Evolutionary conservation across 2,888 invertebrate species (phyloP).

Genomic region (Exephanes ischioxanthus): DNA sequence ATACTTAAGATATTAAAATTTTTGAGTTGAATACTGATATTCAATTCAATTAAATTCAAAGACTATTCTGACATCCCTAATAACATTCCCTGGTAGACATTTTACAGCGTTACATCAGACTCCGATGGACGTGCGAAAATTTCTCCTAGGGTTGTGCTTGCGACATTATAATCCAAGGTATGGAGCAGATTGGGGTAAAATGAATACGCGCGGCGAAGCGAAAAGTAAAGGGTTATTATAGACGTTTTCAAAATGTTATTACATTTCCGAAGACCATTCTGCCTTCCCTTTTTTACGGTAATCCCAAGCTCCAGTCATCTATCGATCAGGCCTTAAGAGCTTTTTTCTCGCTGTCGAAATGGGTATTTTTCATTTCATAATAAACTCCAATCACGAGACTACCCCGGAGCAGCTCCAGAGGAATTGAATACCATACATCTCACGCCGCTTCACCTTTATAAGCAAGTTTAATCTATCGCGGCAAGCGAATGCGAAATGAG

Average conservation of each 20-base stretch:
- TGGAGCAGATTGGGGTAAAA: no score
- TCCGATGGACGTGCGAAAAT: no score
- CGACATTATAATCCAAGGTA: no score
- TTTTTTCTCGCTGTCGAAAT: slow-evolving; percentile 20
- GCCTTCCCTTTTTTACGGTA: not conserved
- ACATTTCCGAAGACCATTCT: not conserved
- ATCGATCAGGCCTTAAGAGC: not conserved
- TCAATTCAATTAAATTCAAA: no score
- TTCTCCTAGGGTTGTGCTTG: no score
- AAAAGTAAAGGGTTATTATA: not conserved
- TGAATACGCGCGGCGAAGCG: no score
- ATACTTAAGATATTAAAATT: no score
- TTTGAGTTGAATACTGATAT: no score
- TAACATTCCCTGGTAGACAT: no score
- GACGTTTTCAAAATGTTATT: not conserved
- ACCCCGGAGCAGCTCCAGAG: no score
- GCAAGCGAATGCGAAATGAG: slow-evolving; percentile 71
- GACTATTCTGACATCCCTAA: no score
- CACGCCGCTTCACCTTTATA: slow-evolving; percentile 63
- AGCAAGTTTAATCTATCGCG: slow-evolving; percentile 71
- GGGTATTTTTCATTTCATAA: slow-evolving; percentile 21
- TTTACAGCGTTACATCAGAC: no score
- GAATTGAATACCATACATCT: not conserved
- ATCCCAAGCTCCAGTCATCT: not conserved
- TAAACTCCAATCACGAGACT: slow-evolving; percentile 3